Percentiles rank a stretch among this genome's conserved stretches.
These are phyloP conservation scores for Aegithalos caudatus DNA, from an alignment of 2,113 vertebrate genomes.

Conservation along the genomic window DNA sequence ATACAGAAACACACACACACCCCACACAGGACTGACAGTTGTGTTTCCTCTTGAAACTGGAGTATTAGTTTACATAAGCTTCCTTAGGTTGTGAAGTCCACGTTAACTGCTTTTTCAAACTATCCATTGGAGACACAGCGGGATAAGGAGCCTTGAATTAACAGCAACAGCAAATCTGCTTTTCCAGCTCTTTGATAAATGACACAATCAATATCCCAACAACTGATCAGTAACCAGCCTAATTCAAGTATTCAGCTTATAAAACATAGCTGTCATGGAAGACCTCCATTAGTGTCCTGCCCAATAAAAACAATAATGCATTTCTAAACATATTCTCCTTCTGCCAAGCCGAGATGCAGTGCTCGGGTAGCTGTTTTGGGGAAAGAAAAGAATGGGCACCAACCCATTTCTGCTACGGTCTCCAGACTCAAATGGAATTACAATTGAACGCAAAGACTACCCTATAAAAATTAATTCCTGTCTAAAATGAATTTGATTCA, in stretches of 20 bases:
- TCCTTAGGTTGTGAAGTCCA: not conserved
- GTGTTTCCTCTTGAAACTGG: not conserved
- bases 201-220: slow-evolving; percentile 79
- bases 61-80: not conserved
- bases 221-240: slow-evolving; percentile 77
- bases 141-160: slow-evolving; percentile 51
- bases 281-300: slow-evolving; percentile 79
- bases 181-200: slow-evolving; percentile 74
- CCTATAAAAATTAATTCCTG: slow-evolving; percentile 76
- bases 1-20: not conserved
- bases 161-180: slow-evolving; percentile 53
- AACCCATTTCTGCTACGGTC: slow-evolving; percentile 65
- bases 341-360: slow-evolving; percentile 47
- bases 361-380: slow-evolving; percentile 48
- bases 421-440: slow-evolving; percentile 79
- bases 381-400: slow-evolving; percentile 56
- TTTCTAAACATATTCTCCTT: slow-evolving; percentile 71
- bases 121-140: not conserved
- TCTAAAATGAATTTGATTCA: slow-evolving; percentile 78
- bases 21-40: not conserved
- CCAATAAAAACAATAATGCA: slow-evolving; percentile 81
- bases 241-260: slow-evolving; percentile 80
- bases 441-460: slow-evolving; percentile 71
- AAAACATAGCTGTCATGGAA: slow-evolving; percentile 76
- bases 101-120: not conserved